Percentiles rank a stretch among this genome's conserved stretches.
These are phyloP conservation scores for Atherinomorus stipes DNA, from an alignment of 2,113 vertebrate species.

Conservation along the genomic window DNA sequence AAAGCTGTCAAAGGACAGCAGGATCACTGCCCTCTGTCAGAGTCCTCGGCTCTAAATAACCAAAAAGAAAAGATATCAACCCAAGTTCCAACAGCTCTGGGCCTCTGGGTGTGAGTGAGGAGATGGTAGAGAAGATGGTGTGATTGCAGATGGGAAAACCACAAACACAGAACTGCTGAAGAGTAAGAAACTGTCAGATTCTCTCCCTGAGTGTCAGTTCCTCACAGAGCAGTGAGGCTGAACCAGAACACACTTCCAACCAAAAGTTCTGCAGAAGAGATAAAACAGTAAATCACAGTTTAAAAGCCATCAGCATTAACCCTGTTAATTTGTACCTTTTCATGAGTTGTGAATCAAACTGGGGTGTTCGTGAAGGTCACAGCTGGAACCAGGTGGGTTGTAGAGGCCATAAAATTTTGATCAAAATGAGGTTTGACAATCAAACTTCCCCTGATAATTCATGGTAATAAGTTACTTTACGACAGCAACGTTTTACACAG, in stretches of 20 bases:
- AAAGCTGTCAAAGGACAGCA: slow-evolving; percentile 37
- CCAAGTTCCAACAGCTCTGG: slow-evolving; percentile 32
- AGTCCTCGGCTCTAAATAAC: slow-evolving; percentile 32
- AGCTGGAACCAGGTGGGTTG: not conserved
- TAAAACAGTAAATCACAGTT: not conserved
- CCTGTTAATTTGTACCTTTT: too few relatives aligned
- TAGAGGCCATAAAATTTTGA: not conserved
- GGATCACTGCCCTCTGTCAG: slow-evolving; percentile 52
- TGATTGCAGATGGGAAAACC: slow-evolving; percentile 32
- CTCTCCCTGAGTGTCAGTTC: slow-evolving; percentile 1
- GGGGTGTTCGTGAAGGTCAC: not conserved
- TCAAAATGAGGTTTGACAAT: not conserved
- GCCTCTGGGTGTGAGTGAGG: slow-evolving; percentile 19
- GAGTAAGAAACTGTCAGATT: slow-evolving; percentile 20
- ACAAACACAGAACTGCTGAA: slow-evolving; percentile 19
- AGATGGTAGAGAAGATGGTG: slow-evolving; percentile 24
- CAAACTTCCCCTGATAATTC: not conserved
- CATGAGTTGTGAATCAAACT: not conserved
- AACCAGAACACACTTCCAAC: slow-evolving; percentile 6
- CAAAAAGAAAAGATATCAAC: slow-evolving; percentile 34
- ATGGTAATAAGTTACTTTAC: not conserved
- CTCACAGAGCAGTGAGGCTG: slow-evolving; percentile 3
- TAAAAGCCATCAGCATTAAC: not conserved
- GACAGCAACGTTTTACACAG: too few relatives aligned
- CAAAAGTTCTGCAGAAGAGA: not conserved